Percentiles rank a stretch among this genome's conserved stretches.
These are phyloP conservation scores for Halesus radiatus DNA, from an alignment of 1,140 invertebrate genomes.

Conservation along the genomic window DNA sequence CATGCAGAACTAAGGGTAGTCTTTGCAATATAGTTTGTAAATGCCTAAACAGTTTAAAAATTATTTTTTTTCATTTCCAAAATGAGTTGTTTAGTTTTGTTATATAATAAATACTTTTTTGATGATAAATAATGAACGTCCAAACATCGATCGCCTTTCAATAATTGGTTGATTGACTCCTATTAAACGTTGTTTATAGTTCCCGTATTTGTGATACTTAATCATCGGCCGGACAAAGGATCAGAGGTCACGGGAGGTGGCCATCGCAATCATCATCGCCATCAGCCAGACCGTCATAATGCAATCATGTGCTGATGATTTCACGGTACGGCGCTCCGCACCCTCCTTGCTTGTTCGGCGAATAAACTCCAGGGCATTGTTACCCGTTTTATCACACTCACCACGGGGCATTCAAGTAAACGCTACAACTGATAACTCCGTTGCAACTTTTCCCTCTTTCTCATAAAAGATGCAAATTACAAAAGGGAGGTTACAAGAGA, in stretches of 20 bases:
- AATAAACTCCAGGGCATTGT: neutral
- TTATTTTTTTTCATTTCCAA: no score
- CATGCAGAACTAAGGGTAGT: no score
- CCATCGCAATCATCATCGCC: neutral
- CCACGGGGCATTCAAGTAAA: neutral
- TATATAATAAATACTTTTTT: no score
- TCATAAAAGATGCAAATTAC: no score
- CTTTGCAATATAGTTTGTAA: no score
- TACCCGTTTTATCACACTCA: neutral
- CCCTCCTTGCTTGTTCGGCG: neutral
- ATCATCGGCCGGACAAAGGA: conserved; percentile 4
- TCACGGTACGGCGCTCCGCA: neutral
- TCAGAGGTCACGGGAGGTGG: neutral
- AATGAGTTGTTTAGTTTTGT: no score
- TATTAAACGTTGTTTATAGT: neutral
- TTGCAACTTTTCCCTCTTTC: no score
- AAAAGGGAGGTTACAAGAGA: no score
- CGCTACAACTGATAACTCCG: no score
- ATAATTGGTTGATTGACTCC: neutral
- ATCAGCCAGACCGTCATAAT: neutral
- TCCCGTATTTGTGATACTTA: neutral
- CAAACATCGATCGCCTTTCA: no score
- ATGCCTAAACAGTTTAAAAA: no score
- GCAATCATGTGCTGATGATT: conserved; percentile 13
- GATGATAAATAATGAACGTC: no score